phyloP scores from a whole-genome alignment of 2,113 vertebrate genomes.

The Ellobius talpinus region DNA sequence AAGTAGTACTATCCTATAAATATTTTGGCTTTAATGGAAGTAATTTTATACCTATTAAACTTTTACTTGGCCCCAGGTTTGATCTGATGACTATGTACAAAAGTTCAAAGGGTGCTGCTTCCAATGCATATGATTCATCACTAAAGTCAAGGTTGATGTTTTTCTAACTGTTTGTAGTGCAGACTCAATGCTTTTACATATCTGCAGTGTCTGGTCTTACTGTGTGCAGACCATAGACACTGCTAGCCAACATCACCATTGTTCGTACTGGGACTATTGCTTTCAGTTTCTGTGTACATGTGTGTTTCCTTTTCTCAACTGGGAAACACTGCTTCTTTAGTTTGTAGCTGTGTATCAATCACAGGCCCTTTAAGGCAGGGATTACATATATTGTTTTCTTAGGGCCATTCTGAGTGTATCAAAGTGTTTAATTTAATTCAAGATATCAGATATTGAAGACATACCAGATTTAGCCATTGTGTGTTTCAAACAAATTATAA shows the following conservation, averaged over 20 bases:
- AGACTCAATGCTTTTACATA: neutral
- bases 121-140: neutral
- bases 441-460: neutral
- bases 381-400: neutral
- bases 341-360: neutral
- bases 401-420: neutral
- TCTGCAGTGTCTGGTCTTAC: neutral
- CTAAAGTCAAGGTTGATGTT: constrained; percentile 30
- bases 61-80: neutral
- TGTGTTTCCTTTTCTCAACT: neutral
- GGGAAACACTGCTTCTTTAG: neutral
- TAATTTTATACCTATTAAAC: constrained; percentile 28
- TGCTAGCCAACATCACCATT: neutral
- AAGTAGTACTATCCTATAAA: constrained; percentile 33
- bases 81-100: neutral
- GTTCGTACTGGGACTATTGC: too few relatives aligned
- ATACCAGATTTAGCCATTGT: neutral
- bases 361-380: neutral
- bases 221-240: neutral
- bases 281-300: neutral
- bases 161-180: constrained; percentile 8
- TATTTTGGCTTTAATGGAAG: constrained; percentile 62
- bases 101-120: neutral
- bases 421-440: neutral
- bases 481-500: neutral